Evolutionary conservation across 2,888 invertebrate species (phyloP).

Genomic region (Tenthredo scrophulariae): DNA sequence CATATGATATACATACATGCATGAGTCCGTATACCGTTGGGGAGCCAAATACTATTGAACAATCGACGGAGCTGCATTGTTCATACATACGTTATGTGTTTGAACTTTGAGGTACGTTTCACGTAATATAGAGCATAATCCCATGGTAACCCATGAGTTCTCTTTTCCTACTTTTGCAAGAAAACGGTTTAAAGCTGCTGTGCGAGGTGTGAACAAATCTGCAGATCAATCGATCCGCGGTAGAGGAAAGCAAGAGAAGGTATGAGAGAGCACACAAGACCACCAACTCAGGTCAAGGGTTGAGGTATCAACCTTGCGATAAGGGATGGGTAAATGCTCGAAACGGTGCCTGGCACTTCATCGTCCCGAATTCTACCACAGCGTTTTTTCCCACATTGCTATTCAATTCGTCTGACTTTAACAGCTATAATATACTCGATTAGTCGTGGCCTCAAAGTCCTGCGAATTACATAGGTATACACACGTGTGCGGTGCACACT

Average conservation of each 20-base stretch:
- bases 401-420: slow-evolving; percentile 14
- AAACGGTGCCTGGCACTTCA: slow-evolving; percentile 22
- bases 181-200: not conserved
- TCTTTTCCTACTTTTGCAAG: not conserved
- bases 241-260: not conserved
- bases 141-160: not conserved
- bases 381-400: not conserved
- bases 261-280: not conserved
- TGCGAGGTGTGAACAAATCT: not conserved
- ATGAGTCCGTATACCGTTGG: slow-evolving; percentile 29
- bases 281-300: slow-evolving; percentile 27
- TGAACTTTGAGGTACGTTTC: not conserved
- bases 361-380: not conserved
- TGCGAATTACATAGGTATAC: not conserved
- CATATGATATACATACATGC: slow-evolving; percentile 44
- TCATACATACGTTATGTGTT: not conserved
- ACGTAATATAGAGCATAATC: not conserved
- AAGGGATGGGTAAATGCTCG: not conserved
- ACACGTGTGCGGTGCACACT: not conserved
- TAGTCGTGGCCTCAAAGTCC: not conserved
- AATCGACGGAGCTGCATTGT: not conserved
- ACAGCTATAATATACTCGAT: slow-evolving; percentile 5
- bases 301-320: slow-evolving; percentile 15
- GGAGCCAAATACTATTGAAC: not conserved
- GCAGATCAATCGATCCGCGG: not conserved